phyloP scores from a whole-genome alignment of 2,113 vertebrate species.

The Guaruba guarouba region DNA sequence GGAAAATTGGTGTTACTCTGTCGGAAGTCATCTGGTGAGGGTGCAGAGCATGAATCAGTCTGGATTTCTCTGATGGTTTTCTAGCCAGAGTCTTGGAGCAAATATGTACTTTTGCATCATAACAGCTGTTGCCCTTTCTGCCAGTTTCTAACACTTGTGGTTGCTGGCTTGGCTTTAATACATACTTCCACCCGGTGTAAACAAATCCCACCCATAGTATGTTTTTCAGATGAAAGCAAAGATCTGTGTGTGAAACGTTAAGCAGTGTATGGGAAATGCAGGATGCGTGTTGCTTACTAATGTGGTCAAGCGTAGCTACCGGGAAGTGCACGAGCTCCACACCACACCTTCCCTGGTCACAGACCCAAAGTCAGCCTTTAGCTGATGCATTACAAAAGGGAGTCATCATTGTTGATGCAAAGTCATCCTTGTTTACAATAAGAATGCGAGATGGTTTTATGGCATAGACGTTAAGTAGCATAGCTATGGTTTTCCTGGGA shows the following conservation, averaged over 20 bases:
- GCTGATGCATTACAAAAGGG: background rate
- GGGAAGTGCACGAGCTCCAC: background rate
- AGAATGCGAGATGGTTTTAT: accelerated
- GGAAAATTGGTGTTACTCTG: background rate
- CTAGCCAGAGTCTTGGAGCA: constrained; percentile 28
- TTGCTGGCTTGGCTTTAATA: background rate
- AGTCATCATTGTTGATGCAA: background rate
- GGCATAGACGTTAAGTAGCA: background rate
- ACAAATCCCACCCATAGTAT: constrained; percentile 36
- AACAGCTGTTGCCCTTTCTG: constrained; percentile 37
- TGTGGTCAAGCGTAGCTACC: background rate
- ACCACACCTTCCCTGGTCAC: background rate
- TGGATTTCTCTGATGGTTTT: background rate
- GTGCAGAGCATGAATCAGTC: constrained; percentile 6
- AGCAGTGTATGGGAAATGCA: background rate
- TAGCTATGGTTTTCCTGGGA: background rate
- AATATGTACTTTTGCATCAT: constrained; percentile 15
- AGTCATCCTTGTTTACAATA: background rate
- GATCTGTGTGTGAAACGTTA: background rate
- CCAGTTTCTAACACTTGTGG: background rate
- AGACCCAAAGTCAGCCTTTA: background rate
- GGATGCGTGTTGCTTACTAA: constrained; percentile 40
- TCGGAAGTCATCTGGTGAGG: background rate
- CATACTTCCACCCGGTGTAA: background rate
- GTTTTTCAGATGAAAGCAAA: constrained; percentile 29